Base-by-base conservation (phyloP, 2,888 invertebrate genomes). In the Nomada fucata region DNA sequence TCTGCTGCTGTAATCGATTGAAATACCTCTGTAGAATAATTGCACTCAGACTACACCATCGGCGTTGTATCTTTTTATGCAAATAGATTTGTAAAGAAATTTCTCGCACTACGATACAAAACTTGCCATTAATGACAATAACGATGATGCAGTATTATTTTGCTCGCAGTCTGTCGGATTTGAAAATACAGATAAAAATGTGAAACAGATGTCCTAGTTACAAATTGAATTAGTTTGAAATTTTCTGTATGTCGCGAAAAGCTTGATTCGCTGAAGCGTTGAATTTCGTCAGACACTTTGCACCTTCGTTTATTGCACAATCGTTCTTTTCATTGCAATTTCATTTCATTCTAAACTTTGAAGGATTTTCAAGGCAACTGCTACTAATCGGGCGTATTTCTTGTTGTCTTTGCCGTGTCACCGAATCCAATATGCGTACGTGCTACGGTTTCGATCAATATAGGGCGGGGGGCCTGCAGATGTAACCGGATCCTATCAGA, bases 1-100 rank as follows among this genome's bases (percentile, higher is more conserved):
- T 93, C 93, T 57, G 93, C 92, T 91, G 93, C 93, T 93, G 74
- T 18, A 88, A 87, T 50, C 3, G 18, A 47, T 50, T 13, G 20
- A 7, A 74, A 79, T 10, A 44, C 15, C 13, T 18, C 63, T 15
- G 23, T 47, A n/a, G 20, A 15, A 20, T 20, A 55, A 53, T 9
- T 29, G n/a, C 1, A 4, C 9, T 1, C 13, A 65, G 36, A 36
- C 9, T 36, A 36, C 5, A 36, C 7, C 36, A 7, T 36, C 5
- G 36, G 7, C 36, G 36, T 36, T 36, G 36, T 36, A 36, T 36
- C 36, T 15, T 4, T 18, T 11, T 18, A 50, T 13, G 50, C 50
- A 50, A 50, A n/a, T 5, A 20, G 9, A 53, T 53, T 53, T 7
- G 10, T 7, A 53, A n/a, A n/a, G n/a, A 44, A 13, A 7, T 36